Percentiles rank a stretch among this genome's conserved stretches.
These are phyloP conservation scores for Eidolon helvum DNA, from an alignment of 2,113 vertebrate species.

Conservation along the genomic window DNA sequence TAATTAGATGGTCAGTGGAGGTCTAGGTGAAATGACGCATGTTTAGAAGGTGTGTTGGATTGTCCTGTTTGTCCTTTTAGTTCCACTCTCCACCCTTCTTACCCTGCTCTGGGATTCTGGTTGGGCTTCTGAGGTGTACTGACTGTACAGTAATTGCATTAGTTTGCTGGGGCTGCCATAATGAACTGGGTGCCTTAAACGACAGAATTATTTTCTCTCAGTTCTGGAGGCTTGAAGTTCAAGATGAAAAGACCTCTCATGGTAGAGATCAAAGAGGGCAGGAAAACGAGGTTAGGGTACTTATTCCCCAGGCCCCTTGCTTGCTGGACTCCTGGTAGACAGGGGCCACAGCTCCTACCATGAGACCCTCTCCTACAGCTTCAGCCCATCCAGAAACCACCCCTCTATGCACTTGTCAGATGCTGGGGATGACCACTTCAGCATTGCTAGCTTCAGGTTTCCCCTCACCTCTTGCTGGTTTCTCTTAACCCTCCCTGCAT, in stretches of 20 bases:
- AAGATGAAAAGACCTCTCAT: background rate
- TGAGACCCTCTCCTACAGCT: background rate
- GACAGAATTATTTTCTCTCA: background rate
- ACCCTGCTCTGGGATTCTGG: background rate
- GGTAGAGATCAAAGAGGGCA: background rate
- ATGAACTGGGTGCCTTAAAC: background rate
- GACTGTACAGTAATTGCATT: background rate
- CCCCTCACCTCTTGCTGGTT: background rate
- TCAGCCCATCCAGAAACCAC: background rate
- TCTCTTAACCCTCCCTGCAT: background rate
- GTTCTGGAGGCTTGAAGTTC: background rate
- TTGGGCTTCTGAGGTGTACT: background rate
- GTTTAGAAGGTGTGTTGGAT: background rate
- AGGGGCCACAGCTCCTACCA: background rate
- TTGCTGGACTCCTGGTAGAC: background rate
- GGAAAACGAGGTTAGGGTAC: background rate
- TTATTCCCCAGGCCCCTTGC: background rate
- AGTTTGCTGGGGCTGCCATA: background rate
- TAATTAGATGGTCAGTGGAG: background rate
- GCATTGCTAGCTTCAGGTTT: background rate
- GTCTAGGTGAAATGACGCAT: background rate
- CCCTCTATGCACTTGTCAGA: accelerated
- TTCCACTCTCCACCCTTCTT: background rate
- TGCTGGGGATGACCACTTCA: background rate
- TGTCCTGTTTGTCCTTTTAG: background rate